Evolutionary conservation across 2,888 invertebrate species (phyloP), one percentile per base, ranked within the genome.

Genomic region (Nymphalis c-album): DNA sequence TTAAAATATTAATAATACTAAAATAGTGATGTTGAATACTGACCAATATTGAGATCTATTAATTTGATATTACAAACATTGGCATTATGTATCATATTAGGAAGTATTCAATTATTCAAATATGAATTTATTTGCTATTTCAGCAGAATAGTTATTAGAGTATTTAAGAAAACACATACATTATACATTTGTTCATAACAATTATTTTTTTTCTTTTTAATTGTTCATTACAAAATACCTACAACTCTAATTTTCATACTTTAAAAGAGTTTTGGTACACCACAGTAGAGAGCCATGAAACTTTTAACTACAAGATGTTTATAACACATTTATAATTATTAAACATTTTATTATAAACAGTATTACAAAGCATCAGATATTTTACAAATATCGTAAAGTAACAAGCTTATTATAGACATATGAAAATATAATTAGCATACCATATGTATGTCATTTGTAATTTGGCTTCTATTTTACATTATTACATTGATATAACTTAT

Each of bases 391-490:
- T 60, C 48, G n/a, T 18, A 64, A 63, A 64, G 46, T 66, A 55
- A 65, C 66, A 68, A 66, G 57, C 64, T 62, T 64, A 22, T 48
- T 40, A 68, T 60, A 66, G 47, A 64, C 35, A 50, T 66, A 64
- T 62, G 59, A 71, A 69, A 66, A 64, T 64, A 63, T 63, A 66
- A 60, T 51, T 63, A 71, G 47, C 60, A 59, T 63, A 69, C 60
- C 26, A 46, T 64, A 67, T 64, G 31, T 67, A 64, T 59, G 69
- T 69, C 64, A 62, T 63, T 46, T 61, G 53, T 67, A 70, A 63
- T 73, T 74, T 73, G 71, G 73, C 71, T 69, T 73, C 62, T 70
- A 68, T 48, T 18, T 55, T 31, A 53, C 50, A 60, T 57, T n/a
- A 57, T 40, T 57, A 8, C 35, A 60, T 47, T 46, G 60, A 60